Base-by-base conservation (phyloP, 2,113 vertebrate genomes). In the Gnathonemus longibarbis region DNA sequence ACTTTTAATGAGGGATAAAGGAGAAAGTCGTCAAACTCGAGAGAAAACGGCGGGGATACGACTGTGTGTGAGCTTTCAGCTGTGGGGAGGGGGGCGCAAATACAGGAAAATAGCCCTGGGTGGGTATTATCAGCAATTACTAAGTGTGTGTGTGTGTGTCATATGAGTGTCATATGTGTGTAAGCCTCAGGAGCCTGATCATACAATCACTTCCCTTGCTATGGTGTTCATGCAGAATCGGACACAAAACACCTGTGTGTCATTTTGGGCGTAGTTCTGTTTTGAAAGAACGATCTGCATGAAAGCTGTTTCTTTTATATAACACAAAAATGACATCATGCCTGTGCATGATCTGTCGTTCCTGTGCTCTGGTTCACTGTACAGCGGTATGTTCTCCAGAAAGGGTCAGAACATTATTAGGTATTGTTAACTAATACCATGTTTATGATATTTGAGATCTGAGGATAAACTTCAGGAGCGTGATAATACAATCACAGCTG, bases 401-500 rank as follows among this genome's bases (percentile, higher is more conserved):
- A n/a, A 62, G 6, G 24, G 56, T n/a, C 24, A n/a, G 56, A 31
- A 70, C 62, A 31, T 31, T 31, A 27, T 31, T 70, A 70, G 62
- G n/a, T 70, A 70, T 31, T 3, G 62, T 11, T 31, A 31, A 31
- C n/a, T 11, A 27, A 70, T 70, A 31, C n/a, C 10, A 4, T 31
- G 62, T 70, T 70, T 70, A 31, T 84, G 80, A 7, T 83, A 13
- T 80, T 46, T 52, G 10, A 95, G 94, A 89, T 62, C 91, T 92
- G 90, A 94, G 93, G 94, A 46, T 92, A 90, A 88, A 48, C 62
- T 35, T 90, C 91, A 94, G 70, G 91, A 94, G 83, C 13, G 4
- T 92, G 80, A 93, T 93, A 91, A 95, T 31, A 70, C 62, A 31
- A 31, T 31, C n/a, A 11, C 62, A 31, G 2, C 24, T n/a, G 24